These are phyloP conservation scores for Vultur gryphus DNA, from an alignment of 2,797 vertebrate species.

Conservation along the genomic window DNA sequence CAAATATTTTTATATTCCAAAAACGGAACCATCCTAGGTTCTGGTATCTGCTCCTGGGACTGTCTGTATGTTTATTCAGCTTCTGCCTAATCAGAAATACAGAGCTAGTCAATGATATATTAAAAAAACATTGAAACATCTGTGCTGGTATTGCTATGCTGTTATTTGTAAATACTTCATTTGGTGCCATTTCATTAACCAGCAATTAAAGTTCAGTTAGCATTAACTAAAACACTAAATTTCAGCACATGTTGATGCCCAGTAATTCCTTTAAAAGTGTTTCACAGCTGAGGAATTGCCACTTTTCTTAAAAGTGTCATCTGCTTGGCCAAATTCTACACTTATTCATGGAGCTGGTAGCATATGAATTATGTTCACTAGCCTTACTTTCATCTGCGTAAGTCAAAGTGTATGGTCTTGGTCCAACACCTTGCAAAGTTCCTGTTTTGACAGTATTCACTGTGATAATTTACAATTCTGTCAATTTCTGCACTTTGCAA, in stretches of 20 bases:
- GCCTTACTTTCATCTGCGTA: slow-evolving; percentile 21
- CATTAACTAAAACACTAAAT: background rate
- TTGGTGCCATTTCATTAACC: slow-evolving; percentile 8
- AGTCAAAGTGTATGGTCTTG: slow-evolving; percentile 2
- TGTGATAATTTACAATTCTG: slow-evolving; percentile 47
- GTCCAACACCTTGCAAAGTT: slow-evolving; percentile 17
- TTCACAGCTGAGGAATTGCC: background rate
- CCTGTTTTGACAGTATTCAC: slow-evolving; percentile 44
- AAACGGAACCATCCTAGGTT: background rate
- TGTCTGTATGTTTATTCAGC: background rate
- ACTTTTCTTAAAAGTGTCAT: background rate
- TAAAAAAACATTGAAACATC: background rate
- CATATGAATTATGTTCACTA: slow-evolving; percentile 8
- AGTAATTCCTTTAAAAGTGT: background rate
- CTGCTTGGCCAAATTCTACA: background rate
- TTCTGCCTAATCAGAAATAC: background rate
- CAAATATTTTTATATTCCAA: background rate
- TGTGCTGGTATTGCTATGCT: background rate
- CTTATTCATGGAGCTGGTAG: background rate
- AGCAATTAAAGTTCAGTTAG: background rate
- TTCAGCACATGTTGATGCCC: background rate
- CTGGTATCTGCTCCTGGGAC: background rate
- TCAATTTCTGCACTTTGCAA: slow-evolving; percentile 38
- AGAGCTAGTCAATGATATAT: background rate
- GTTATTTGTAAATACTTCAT: background rate